A percentile compares a stretch with the other conserved stretches of the same genome.
phyloP scores from a whole-genome alignment of 1,140 invertebrate genomes.

The Drosophila subobscura region DNA sequence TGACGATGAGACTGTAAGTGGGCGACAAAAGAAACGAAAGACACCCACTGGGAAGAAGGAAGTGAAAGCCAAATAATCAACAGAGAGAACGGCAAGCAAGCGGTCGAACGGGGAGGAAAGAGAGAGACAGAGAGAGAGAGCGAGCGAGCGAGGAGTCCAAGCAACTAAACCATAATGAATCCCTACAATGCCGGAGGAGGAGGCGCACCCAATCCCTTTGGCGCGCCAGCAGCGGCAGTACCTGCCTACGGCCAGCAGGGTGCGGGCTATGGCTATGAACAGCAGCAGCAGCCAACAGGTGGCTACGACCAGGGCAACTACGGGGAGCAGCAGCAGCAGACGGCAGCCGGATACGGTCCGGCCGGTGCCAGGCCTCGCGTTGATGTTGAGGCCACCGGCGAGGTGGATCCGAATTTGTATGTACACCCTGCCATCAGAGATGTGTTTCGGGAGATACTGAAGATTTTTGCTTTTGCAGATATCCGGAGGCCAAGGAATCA shows the following conservation, averaged over 20 bases:
- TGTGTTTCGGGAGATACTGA: neutral
- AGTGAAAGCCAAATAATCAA: constrained; percentile 25
- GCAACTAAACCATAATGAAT: constrained; percentile 63
- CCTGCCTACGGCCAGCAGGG: constrained; percentile 51
- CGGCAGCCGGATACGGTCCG: constrained; percentile 59
- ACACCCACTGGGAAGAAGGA: constrained; percentile 13
- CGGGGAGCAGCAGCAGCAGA: constrained; percentile 37
- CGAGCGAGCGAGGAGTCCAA: constrained; percentile 22
- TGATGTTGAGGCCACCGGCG: constrained; percentile 89
- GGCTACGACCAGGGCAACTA: constrained; percentile 66
- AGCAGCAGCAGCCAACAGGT: constrained; percentile 58
- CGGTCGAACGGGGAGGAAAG: constrained; percentile 9
- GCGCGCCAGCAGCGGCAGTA: constrained; percentile 42
- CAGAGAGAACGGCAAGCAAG: constrained; percentile 14
- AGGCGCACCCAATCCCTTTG: constrained; percentile 70
- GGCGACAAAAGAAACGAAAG: constrained; percentile 27
- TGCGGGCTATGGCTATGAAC: constrained; percentile 63
- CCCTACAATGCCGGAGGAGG: constrained; percentile 61
- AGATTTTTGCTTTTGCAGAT: constrained; percentile 81
- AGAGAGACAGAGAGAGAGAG: constrained; percentile 3
- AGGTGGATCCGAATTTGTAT: constrained; percentile 89
- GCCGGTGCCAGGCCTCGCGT: constrained; percentile 86
- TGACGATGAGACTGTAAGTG: constrained; percentile 49
- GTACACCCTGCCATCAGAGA: constrained; percentile 9
- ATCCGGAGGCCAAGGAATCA: constrained; percentile 92